Evolutionary conservation across 2,113 vertebrate species (phyloP), one percentile per base, ranked within the genome.

Genomic region (Cettia cetti): DNA sequence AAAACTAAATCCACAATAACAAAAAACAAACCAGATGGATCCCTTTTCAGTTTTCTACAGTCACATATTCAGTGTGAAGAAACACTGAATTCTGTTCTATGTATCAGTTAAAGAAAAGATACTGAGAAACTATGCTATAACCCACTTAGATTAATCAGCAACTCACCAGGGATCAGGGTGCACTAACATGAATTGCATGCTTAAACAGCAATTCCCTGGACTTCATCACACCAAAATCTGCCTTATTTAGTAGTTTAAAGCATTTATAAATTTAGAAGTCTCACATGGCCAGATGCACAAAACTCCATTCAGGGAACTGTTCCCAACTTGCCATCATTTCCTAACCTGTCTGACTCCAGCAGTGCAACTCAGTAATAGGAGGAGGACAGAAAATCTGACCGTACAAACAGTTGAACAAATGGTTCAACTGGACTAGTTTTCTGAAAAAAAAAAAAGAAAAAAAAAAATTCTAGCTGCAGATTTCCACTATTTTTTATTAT

Each of bases 71-170:
- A 74, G 59, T n/a, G 42, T 33, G 27, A 90, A 83, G 54, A 82
- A 95, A 37, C 50, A 82, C 2, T 90, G 57, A 91, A 93, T 92
- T 86, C n/a, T 66, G 85, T 52, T 95, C 84, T 54, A 76, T 40
- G 31, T 18, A 82, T 45, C 71, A 54, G 40, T 85, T 94, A 94
- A 88, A 94, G 81, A 80, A 92, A 96, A 90, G 40, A 77, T 95
- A 59, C 44, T 19, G 80, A 76, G 35, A 44, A 70, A 52, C 70
- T 92, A 18, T 45, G 57, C 60, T 76, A 53, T 78, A 86, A 75
- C 60, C 52, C 27, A 44, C 47, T 85, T 50, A 30, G 45, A 95
- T 90, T 85, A 68, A 94, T 57, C n/a, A 82, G 61, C 65, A 64
- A 23, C 70, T 88, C 79, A 83, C 35, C 23, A 78, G 82, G 68